Evolutionary conservation across 2,888 invertebrate species (phyloP).

Genomic region (Baccha elongata): DNA sequence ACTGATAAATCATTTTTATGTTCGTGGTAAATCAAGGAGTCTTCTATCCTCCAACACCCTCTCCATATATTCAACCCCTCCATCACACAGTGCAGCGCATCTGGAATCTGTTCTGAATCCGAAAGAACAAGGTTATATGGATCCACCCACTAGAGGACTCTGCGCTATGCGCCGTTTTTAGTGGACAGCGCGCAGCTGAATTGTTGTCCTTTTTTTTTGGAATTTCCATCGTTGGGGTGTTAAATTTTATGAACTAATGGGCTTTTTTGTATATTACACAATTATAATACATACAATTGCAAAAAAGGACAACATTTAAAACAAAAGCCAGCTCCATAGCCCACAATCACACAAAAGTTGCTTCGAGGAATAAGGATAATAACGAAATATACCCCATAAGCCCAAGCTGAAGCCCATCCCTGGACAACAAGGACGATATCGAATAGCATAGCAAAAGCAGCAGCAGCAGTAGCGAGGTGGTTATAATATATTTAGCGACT

Average conservation of each 20-base stretch:
- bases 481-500: slow-evolving; percentile 74
- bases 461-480: slow-evolving; percentile 51
- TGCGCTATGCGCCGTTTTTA: slow-evolving; percentile 56
- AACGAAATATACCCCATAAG: slow-evolving; percentile 27
- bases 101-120: slow-evolving; percentile 50
- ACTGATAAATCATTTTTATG: slow-evolving; percentile 82
- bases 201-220: slow-evolving; percentile 60
- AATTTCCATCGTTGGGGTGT: slow-evolving; percentile 63
- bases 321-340: slow-evolving; percentile 14
- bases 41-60: slow-evolving; percentile 63
- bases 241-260: slow-evolving; percentile 72
- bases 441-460: slow-evolving; percentile 19
- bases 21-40: slow-evolving; percentile 82
- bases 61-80: slow-evolving; percentile 9
- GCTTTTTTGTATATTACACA: slow-evolving; percentile 72
- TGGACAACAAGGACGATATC: slow-evolving; percentile 21
- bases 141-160: slow-evolving; percentile 33
- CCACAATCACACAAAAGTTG: slow-evolving; percentile 60
- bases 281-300: slow-evolving; percentile 66
- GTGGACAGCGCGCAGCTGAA: slow-evolving; percentile 71
- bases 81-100: slow-evolving; percentile 54
- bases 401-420: slow-evolving; percentile 6
- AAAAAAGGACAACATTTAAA: slow-evolving; percentile 52
- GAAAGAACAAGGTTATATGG: slow-evolving; percentile 22
- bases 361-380: slow-evolving; percentile 68